A percentile compares a stretch with the other conserved stretches of the same genome.
These are phyloP conservation scores for Acholoe squamosa DNA, from an alignment of 2,888 invertebrate genomes.

Conservation along the genomic window DNA sequence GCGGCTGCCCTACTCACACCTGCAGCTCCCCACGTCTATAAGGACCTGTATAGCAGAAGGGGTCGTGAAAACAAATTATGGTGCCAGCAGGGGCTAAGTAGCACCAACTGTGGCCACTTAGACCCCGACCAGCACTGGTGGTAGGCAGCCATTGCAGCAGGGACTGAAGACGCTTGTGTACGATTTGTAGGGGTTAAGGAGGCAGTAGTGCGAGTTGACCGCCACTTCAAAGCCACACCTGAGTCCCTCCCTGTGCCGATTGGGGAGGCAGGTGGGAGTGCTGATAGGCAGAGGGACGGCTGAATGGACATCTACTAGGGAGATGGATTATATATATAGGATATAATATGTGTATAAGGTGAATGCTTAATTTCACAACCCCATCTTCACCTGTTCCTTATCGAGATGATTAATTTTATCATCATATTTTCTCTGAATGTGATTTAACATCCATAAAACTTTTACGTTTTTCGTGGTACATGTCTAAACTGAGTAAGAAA, in stretches of 20 bases:
- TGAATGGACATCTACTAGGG: too few relatives aligned
- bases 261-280: constrained; percentile 10
- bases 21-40: not conserved
- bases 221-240: constrained; percentile 52
- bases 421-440: too few relatives aligned
- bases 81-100: constrained; percentile 54
- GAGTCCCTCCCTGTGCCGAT: not conserved
- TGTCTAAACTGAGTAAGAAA: too few relatives aligned
- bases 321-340: too few relatives aligned
- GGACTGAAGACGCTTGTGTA: constrained; percentile 2
- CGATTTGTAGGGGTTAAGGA: constrained; percentile 35
- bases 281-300: not conserved
- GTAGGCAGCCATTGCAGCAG: not conserved
- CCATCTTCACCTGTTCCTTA: too few relatives aligned
- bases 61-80: constrained; percentile 47
- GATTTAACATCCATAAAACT: too few relatives aligned
- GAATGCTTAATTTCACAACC: too few relatives aligned
- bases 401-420: too few relatives aligned
- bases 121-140: not conserved
- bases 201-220: not conserved
- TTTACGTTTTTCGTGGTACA: too few relatives aligned
- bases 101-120: constrained; percentile 56
- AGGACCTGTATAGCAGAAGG: not conserved
- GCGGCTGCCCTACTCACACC: not conserved
- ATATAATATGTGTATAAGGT: not conserved